phyloP scores from a whole-genome alignment of 2,113 vertebrate species.

The Marcusenius ussheri region DNA sequence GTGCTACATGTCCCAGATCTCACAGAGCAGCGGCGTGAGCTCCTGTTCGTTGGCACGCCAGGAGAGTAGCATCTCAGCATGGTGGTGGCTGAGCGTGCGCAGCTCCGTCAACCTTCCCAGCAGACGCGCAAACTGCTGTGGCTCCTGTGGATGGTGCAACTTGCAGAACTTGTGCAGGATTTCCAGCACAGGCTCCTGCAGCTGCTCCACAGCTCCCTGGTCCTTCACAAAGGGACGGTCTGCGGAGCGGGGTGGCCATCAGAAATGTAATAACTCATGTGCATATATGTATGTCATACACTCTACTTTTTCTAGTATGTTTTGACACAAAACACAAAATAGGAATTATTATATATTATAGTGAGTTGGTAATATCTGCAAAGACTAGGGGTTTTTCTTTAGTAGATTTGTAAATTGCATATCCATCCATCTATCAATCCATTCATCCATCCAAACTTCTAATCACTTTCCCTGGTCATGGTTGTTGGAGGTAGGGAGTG shows the following conservation, averaged over 20 bases:
- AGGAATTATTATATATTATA: neutral
- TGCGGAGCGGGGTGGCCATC: constrained; percentile 35
- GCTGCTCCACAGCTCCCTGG: constrained; percentile 78
- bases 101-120: constrained; percentile 88
- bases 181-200: constrained; percentile 85
- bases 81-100: constrained; percentile 90
- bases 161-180: constrained; percentile 81
- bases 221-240: constrained; percentile 89
- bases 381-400: neutral
- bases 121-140: constrained; percentile 92
- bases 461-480: neutral
- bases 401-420: neutral
- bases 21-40: constrained; percentile 93
- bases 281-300: neutral
- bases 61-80: constrained; percentile 88
- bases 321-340: neutral
- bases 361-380: neutral
- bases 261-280: neutral
- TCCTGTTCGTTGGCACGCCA: constrained; percentile 92
- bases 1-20: constrained; percentile 95
- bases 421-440: neutral
- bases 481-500: neutral
- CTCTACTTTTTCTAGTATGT: neutral
- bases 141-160: constrained; percentile 75
- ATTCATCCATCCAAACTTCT: neutral